Evolutionary conservation across 2,113 vertebrate genomes (phyloP), one percentile per base, ranked within the genome.

Genomic region (Hemichromis elongatus): DNA sequence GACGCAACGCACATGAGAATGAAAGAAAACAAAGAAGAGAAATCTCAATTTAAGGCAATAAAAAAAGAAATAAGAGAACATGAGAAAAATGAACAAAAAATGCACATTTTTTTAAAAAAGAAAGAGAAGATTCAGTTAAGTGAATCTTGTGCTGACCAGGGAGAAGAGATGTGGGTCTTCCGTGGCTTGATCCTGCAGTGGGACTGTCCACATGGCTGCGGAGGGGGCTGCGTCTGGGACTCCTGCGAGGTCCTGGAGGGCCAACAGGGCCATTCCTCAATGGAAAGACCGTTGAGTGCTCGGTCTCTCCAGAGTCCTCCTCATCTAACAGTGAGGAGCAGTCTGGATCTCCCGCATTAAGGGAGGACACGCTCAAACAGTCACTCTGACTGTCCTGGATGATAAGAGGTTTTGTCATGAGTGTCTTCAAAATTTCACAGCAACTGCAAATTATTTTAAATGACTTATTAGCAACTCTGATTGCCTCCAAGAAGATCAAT

Each of bases 341-440:
- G 91, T 99, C 98, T 26, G 96, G 97, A 83, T 99, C 98, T 24
- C 96, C 95, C 40, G 96, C 94, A 83, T 97, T 97, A 86, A 97
- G 93, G 35, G 97, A 98, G 68, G 97, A 98, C 88, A 97, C 94
- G 56, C 97, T 99, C 87, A 97, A 92, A 85, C 93, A 94, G 90
- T 99, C 98, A 80, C 96, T 96, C 94, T 97, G 96, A 89, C 95
- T 95, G 88, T 98, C 98, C 98, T 99, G 94, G 40, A 82, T 79
- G 95, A 73, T 92, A 80, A 30, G 93, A 94, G 80, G 89, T 78
- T 19, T 40, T 75, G 42, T 28, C 26, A 54, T 54, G n/a, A 54
- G 19, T 12, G 16, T 50, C 66, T 19, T 47, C 42, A 50, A 73
- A 73, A 24, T 73, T 73, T 73, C 68, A 30, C 42, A 73, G 42